phyloP scores from a whole-genome alignment of 2,113 vertebrate species.

The Oreocharis arfaki region DNA sequence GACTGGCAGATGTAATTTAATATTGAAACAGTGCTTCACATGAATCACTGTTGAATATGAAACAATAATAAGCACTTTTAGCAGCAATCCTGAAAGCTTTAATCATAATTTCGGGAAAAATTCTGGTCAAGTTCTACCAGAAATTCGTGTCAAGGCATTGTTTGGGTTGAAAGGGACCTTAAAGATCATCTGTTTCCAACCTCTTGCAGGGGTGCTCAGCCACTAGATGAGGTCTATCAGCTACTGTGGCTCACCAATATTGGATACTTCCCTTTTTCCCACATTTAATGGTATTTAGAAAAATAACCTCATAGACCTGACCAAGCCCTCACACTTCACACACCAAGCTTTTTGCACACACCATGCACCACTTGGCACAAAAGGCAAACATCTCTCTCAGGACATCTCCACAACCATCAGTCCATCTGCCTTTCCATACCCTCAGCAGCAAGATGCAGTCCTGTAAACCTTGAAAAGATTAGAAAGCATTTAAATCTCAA shows the following conservation, averaged over 20 bases:
- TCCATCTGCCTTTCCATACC: not conserved
- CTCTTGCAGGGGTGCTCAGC: not conserved
- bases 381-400: not conserved
- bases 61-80: not conserved
- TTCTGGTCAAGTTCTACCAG: not conserved
- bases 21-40: not conserved
- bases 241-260: not conserved
- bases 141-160: not conserved
- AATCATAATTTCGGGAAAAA: not conserved
- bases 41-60: not conserved
- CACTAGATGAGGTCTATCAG: not conserved
- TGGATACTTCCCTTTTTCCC: not conserved
- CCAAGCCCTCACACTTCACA: not conserved
- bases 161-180: not conserved
- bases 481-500: conserved; percentile 20
- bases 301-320: not conserved
- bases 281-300: not conserved
- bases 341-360: not conserved
- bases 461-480: not conserved
- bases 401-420: not conserved
- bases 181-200: not conserved
- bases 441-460: not conserved
- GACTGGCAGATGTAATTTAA: not conserved
- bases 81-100: not conserved
- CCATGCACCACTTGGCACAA: not conserved